These are phyloP conservation scores for Chironomus striatipennis DNA, from an alignment of 1,140 invertebrate species.

Conservation along the genomic window DNA sequence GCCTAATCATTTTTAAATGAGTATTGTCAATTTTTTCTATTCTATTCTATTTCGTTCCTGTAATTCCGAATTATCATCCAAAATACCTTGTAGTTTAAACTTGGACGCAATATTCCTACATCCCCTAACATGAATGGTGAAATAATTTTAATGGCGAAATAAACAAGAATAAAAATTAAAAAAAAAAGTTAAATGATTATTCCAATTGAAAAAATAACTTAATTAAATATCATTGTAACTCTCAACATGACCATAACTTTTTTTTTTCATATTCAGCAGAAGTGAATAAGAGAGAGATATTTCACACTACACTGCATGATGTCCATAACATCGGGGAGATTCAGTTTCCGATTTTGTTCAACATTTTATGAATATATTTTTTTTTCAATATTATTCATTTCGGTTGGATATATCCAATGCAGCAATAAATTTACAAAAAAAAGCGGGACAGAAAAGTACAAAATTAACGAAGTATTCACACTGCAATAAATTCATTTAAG, in stretches of 20 bases:
- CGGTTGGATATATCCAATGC: not conserved
- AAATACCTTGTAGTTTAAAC: too few species aligned
- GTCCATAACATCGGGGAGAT: not conserved
- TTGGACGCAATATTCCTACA: too few species aligned
- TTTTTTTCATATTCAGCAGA: not conserved
- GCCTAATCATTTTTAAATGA: too few species aligned
- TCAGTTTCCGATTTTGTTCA: conserved; percentile 11
- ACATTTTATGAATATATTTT: not conserved
- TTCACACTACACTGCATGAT: conserved; percentile 11
- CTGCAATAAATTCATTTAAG: conserved; percentile 11
- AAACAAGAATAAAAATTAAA: too few species aligned
- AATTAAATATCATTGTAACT: not conserved
- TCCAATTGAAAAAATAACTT: conserved; percentile 9
- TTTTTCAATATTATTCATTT: not conserved
- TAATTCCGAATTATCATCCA: too few species aligned
- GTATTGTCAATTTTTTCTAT: too few species aligned
- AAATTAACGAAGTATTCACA: conserved; percentile 14
- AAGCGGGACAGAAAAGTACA: conserved; percentile 9
- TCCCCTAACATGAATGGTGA: too few species aligned
- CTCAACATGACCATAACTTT: conserved; percentile 8
- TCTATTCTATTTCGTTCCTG: too few species aligned
- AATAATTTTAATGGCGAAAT: too few species aligned
- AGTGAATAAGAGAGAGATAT: conserved; percentile 5
- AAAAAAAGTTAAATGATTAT: not conserved
- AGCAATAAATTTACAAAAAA: conserved; percentile 14